phyloP scores from a whole-genome alignment of 1,140 invertebrate genomes.

The Nephotettix cincticeps region DNA sequence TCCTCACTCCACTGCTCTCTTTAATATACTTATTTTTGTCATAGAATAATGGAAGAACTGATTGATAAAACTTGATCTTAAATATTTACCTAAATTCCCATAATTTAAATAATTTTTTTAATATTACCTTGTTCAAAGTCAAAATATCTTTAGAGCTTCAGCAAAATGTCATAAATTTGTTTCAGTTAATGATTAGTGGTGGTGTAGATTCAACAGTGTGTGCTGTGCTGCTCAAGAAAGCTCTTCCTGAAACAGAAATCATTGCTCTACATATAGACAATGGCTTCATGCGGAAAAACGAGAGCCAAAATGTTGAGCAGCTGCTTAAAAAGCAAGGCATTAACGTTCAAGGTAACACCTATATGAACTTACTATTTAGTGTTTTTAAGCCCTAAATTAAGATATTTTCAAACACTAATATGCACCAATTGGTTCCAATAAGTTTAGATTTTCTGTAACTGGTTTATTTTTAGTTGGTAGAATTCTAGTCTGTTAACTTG shows the following conservation, averaged over 20 bases:
- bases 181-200: conserved; percentile 88
- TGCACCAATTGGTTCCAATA: no score
- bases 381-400: no score
- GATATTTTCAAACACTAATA: no score
- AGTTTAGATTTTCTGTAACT: no score
- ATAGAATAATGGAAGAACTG: background rate
- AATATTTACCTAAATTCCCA: background rate
- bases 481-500: no score
- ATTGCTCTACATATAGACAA: conserved; percentile 98
- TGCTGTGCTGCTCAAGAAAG: conserved; percentile 89
- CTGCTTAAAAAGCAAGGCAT: conserved; percentile 85
- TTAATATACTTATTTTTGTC: background rate
- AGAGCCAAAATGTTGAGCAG: conserved; percentile 85
- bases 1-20: no score
- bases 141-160: background rate
- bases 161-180: conserved; percentile 24
- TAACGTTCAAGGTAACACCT: conserved; percentile 69
- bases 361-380: no score
- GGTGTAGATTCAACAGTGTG: conserved; percentile 99
- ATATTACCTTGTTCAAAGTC: background rate
- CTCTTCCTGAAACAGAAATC: conserved; percentile 86
- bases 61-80: background rate
- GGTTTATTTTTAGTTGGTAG: no score
- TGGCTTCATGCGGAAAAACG: conserved; percentile 97
- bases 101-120: background rate